Base-by-base conservation (phyloP, 64 coral and sea anemone species). In the Orbicella faveolata region DNA sequence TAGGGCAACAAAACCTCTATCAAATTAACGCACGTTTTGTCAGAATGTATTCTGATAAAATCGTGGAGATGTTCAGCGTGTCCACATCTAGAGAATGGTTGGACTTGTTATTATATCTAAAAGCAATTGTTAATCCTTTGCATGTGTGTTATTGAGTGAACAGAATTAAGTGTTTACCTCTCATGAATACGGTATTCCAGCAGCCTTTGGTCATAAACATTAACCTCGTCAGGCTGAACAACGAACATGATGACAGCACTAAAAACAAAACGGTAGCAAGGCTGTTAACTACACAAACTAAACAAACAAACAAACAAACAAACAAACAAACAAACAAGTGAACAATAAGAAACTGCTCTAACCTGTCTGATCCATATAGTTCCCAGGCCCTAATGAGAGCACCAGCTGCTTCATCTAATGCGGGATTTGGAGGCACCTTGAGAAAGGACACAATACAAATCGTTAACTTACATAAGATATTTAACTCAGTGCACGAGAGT, bases 221-320 rank as follows among this genome's bases (percentile, higher is more conserved):
- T 96, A 23, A 86, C 14, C 73, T 96, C 95, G 34, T 72, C 81
- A 34, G 36, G 23, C 11, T 72, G 14, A 20, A 74, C 64, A 54
- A 96, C 91, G n/a, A 90, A 75, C 36, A 96, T 63, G 25, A 96
- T 74, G 9, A 93, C 95, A 93, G 95, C 95, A n/a, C 95, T 96
- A 35, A 16, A 90, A 89, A 7, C 48, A 76, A 89, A 83, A 20
- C 6, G 9, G 37, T 11, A 2, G 13, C 8, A 1, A 35, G 3
- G 11, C 61, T 7, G 61, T 13, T 53, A 2, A 26, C 13, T 34
- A n/a, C 14, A 81, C 23, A 81, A 25, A 76, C 16, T 30, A 30
- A 30, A 30, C 30, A 30, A 30, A 30, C 30, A 30, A 30, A 30
- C 10, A 26, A 73, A 52, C 16, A 36, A 39, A 77, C 16, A 15